Base-by-base conservation (phyloP, 2,797 vertebrate genomes). In the Aldrovandia affinis region DNA sequence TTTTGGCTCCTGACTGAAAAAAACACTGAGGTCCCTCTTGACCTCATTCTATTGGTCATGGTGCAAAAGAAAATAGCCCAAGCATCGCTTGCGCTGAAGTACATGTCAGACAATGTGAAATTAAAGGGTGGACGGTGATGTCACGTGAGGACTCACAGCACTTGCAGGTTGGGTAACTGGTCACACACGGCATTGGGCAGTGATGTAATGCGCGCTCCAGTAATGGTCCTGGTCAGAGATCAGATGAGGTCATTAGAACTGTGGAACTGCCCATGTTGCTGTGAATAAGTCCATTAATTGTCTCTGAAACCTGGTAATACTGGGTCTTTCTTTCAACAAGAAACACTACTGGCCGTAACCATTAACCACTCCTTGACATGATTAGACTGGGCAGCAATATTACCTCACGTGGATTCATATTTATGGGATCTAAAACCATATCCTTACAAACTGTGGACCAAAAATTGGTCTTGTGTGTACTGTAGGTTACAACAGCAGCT, bases 131-230 rank as follows among this genome's bases (percentile, higher is more conserved):
- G 89, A 33, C n/a, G 3, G 61, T 65, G 61, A 65, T 30, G 61
- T 65, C 61, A 33, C 28, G 28, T 10, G 12, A 91, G 92, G 86
- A 97, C 97, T 86, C 92, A 98, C 97, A 98, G 94, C 85, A 97
- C 93, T 95, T 97, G 97, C 61, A 98, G 96, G 92, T 97, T 97
- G 84, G 95, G 96, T 89, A 98, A 93, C 89, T 97, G 96, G 80
- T 97, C 94, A 92, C 98, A 98, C 89, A 97, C 91, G 0, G 92
- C 92, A 75, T 42, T 88, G 39, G 98, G 97, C 77, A 99, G 95
- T 89, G 95, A 96, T 33, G 94, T 95, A 90, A 99, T 97, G 90
- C 91, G 95, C 68, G 97, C 95, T 89, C 97, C 97, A 36, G 97
- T 99, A 88, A 98, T 96, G 25, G 97, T 98, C 89, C 97, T 99